These are phyloP conservation scores for Heteromurus nitidus DNA, from an alignment of 2,888 invertebrate genomes.

Conservation along the genomic window DNA sequence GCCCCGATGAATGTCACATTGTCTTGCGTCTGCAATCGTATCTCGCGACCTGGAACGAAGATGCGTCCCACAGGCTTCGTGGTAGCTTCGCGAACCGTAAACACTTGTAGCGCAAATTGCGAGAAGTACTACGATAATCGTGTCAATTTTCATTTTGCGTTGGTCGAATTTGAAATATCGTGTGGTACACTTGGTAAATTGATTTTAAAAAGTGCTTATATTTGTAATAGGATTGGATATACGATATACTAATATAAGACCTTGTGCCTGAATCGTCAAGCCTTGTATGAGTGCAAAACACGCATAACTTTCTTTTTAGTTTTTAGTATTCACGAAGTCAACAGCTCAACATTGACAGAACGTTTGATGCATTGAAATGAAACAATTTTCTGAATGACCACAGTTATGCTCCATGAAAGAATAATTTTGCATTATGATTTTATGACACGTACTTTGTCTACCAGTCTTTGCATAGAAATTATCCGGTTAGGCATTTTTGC, in stretches of 20 bases:
- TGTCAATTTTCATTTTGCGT: neutral
- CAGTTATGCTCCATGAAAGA: too few relatives aligned
- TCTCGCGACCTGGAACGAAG: constrained; percentile 35
- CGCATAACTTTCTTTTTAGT: too few relatives aligned
- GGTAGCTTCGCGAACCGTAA: constrained; percentile 27
- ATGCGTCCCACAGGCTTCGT: constrained; percentile 45
- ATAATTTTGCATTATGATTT: too few relatives aligned
- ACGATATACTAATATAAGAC: neutral
- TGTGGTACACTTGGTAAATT: neutral
- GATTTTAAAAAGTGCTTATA: neutral
- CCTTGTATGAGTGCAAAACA: neutral
- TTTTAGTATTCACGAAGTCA: too few relatives aligned
- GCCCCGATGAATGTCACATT: constrained; percentile 35
- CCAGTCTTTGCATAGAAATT: too few relatives aligned
- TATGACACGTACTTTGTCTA: too few relatives aligned
- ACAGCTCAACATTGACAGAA: too few relatives aligned
- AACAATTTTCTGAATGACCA: too few relatives aligned
- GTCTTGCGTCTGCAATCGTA: constrained; percentile 33
- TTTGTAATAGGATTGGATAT: neutral
- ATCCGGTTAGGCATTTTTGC: too few relatives aligned
- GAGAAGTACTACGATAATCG: neutral
- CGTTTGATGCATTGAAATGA: too few relatives aligned
- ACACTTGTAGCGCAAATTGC: neutral
- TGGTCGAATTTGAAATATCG: neutral
- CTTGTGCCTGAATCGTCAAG: neutral